These are phyloP conservation scores for Gobiocypris rarus DNA, from an alignment of 2,113 vertebrate species.

Conservation along the genomic window DNA sequence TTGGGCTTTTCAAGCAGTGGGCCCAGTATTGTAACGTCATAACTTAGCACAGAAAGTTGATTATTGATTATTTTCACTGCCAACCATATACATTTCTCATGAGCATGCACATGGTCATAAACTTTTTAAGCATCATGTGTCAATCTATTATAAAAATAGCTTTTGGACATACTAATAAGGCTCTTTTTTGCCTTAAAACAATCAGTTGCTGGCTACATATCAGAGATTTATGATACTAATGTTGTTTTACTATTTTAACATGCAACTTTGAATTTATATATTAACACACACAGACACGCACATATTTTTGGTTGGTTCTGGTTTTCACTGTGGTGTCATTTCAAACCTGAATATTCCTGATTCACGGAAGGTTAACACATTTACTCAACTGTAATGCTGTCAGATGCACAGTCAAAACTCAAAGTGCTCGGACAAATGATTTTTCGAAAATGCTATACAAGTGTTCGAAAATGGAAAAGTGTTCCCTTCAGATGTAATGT, in stretches of 20 bases:
- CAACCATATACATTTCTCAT: background rate
- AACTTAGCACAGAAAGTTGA: background rate
- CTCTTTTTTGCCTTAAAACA: background rate
- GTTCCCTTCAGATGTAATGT: background rate
- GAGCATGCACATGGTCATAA: too few relatives aligned
- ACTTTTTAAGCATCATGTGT: background rate
- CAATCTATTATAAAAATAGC: background rate
- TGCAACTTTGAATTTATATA: too few relatives aligned
- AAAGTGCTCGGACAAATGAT: background rate
- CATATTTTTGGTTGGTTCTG: background rate
- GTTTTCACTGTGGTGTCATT: background rate
- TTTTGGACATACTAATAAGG: background rate
- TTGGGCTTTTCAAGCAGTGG: background rate
- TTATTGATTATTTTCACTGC: background rate
- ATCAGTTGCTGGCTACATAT: background rate
- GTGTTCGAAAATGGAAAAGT: background rate
- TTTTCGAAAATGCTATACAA: constrained; percentile 6
- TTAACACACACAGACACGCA: too few relatives aligned
- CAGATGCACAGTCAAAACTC: background rate
- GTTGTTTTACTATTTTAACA: too few relatives aligned
- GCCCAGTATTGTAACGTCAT: background rate
- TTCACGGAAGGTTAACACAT: background rate
- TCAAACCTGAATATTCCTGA: background rate
- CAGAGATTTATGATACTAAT: too few relatives aligned
- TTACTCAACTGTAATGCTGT: background rate